Evolutionary conservation across 2,888 invertebrate species (phyloP).

Genomic region (Ophion slaviceki): DNA sequence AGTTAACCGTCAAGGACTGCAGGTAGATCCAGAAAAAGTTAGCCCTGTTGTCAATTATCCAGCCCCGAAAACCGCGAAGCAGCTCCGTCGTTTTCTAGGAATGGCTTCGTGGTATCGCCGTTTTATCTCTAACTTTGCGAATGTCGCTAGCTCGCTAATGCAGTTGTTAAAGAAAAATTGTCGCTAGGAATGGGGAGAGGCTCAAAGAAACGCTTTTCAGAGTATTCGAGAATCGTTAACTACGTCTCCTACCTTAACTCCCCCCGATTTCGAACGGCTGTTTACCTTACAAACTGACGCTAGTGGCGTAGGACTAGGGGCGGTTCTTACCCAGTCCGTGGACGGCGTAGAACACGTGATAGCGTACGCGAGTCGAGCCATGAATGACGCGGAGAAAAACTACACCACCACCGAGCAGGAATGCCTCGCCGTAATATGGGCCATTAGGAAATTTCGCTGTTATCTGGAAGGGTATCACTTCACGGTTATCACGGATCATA

Average conservation of each 20-base stretch:
- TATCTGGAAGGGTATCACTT: background rate
- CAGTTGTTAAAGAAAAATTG: conserved; percentile 14
- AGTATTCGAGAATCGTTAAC: conserved; percentile 33
- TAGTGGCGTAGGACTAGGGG: conserved; percentile 52
- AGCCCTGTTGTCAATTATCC: conserved; percentile 4
- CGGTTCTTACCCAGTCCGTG: conserved; percentile 60
- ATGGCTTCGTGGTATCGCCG: conserved; percentile 46
- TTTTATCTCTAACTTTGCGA: conserved; percentile 37
- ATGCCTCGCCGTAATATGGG: no score
- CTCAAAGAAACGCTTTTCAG: conserved; percentile 46
- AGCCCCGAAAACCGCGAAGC: conserved; percentile 10
- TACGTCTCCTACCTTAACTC: conserved; percentile 57
- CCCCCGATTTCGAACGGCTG: conserved; percentile 59
- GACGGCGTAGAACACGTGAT: conserved; percentile 58
- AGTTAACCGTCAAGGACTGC: background rate
- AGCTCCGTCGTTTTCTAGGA: conserved; percentile 28
- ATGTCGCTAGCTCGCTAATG: background rate
- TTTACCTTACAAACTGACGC: conserved; percentile 65
- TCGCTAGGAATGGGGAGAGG: conserved; percentile 34
- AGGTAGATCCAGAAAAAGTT: conserved; percentile 29
- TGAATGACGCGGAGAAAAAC: conserved; percentile 4
- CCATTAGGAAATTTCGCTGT: no score
- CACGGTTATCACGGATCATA: no score
- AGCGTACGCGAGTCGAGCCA: conserved; percentile 26
- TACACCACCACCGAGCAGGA: conserved; percentile 24